A percentile compares a stretch with the other conserved stretches of the same genome.
These are phyloP conservation scores for Zaprionus ornatus DNA, from an alignment of 1,140 invertebrate species.

Conservation along the genomic window DNA sequence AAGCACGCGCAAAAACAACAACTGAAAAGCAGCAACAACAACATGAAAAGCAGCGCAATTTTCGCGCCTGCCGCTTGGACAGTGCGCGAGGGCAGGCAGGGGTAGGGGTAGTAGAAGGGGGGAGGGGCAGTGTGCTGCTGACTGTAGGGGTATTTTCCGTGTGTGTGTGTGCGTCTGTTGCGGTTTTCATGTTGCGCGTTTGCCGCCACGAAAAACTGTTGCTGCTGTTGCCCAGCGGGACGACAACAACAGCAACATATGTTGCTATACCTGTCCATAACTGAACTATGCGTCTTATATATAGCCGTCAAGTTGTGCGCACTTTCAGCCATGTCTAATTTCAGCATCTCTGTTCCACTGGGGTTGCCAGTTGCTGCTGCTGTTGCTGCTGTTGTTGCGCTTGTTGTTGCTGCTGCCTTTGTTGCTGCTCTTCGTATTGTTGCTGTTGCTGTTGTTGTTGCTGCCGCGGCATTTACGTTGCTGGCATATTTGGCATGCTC, in stretches of 20 bases:
- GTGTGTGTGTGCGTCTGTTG: slow-evolving; percentile 49
- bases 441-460: slow-evolving; percentile 12
- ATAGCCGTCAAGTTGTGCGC: no score
- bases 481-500: slow-evolving; percentile 67
- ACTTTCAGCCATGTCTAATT: no score
- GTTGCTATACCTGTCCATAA: neutral
- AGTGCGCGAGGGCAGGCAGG: neutral
- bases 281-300: no score
- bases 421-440: no score
- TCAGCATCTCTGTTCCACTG: no score
- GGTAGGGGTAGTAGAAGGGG: no score
- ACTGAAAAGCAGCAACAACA: slow-evolving; percentile 3
- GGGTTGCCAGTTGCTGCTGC: no score
- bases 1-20: slow-evolving; percentile 3
- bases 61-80: slow-evolving; percentile 34
- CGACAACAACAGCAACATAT: neutral
- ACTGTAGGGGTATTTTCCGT: neutral
- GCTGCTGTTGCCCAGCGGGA: slow-evolving; percentile 31
- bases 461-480: slow-evolving; percentile 41
- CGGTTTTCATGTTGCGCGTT: slow-evolving; percentile 57
- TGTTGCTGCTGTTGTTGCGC: no score
- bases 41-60: slow-evolving; percentile 26
- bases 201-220: slow-evolving; percentile 50
- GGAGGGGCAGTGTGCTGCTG: slow-evolving; percentile 7
- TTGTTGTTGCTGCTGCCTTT: neutral